Percentiles rank a stretch among this genome's conserved stretches.
phyloP scores from a whole-genome alignment of 2,113 vertebrate genomes.

The Parus major region DNA sequence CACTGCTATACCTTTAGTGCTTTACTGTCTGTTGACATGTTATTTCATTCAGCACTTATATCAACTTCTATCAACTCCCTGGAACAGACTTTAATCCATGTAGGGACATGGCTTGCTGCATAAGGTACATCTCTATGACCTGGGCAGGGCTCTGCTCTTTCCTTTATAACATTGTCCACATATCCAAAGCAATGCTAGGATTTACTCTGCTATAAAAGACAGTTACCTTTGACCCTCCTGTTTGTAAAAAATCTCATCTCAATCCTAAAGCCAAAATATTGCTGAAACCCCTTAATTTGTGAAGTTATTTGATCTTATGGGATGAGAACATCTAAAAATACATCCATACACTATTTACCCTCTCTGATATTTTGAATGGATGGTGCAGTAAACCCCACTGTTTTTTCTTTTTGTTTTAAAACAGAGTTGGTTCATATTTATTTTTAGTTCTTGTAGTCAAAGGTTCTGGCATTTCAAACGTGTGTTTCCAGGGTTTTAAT shows the following conservation, averaged over 20 bases:
- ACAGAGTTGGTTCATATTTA: neutral
- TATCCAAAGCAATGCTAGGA: neutral
- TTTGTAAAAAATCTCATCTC: neutral
- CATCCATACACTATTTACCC: fast-evolving
- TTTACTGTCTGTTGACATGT: neutral
- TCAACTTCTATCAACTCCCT: neutral
- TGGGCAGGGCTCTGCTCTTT: neutral
- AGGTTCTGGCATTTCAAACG: neutral
- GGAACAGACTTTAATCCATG: neutral
- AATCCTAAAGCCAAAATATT: neutral
- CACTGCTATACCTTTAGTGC: neutral
- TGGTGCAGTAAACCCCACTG: neutral
- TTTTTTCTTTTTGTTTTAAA: neutral
- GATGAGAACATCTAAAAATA: neutral
- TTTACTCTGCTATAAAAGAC: neutral
- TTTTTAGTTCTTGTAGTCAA: neutral
- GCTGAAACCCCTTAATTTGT: neutral
- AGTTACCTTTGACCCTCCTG: neutral
- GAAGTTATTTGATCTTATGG: neutral
- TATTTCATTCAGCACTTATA: neutral
- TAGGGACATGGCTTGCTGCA: neutral
- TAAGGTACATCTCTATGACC: neutral
- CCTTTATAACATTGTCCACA: neutral
- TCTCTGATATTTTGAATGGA: neutral
- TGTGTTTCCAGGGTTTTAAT: neutral